Base-by-base conservation (phyloP, 2,113 vertebrate genomes). In the Microcebus jonahi region DNA sequence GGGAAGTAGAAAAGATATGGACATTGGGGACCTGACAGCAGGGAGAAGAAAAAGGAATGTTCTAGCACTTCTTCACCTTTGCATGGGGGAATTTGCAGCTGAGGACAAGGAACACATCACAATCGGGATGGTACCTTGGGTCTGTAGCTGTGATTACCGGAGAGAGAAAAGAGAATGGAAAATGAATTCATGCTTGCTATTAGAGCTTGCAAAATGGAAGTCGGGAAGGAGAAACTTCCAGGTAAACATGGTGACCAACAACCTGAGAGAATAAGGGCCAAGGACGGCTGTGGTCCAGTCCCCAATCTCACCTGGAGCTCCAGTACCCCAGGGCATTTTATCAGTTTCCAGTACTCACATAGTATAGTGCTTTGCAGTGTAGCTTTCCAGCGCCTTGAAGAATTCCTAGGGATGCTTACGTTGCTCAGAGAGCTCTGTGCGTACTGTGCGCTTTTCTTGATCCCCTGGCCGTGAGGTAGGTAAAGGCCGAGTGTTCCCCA, bases 381-480 rank as follows among this genome's bases (percentile, higher is more conserved):
- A 73, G 67, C 23, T 39, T 91, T 86, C 90, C 73, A 90, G 84
- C n/a, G 18, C 27, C 25, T 75, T 34, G 65, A 90, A 65, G 86
- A 45, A 65, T 34, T 20, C 42, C 50, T 36, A 12, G 27, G 61
- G 61, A 21, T 29, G 21, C 90, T 82, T 29, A 21, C 31, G 8
- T 21, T 29, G 29, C 61, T 77, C 0, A 0, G 50, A 23, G 71
- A 21, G 61, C 73, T 50, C 42, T 39, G 2, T 31, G 63, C 36
- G 25, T 25, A 20, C 75, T 25, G 29, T 71, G 68, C 27, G 53
- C 63, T 80, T 83, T 61, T 11, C 42, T 29, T 68, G 68, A 18
- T 36, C 27, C 29, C 31, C 13, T 83, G 25, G 45, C 80, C 50
- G 14, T 88, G 94, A 96, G 83, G 95, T 90, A 96, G 96, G 90